phyloP scores from a whole-genome alignment of 1,140 invertebrate genomes.

The Microplitis demolitor region DNA sequence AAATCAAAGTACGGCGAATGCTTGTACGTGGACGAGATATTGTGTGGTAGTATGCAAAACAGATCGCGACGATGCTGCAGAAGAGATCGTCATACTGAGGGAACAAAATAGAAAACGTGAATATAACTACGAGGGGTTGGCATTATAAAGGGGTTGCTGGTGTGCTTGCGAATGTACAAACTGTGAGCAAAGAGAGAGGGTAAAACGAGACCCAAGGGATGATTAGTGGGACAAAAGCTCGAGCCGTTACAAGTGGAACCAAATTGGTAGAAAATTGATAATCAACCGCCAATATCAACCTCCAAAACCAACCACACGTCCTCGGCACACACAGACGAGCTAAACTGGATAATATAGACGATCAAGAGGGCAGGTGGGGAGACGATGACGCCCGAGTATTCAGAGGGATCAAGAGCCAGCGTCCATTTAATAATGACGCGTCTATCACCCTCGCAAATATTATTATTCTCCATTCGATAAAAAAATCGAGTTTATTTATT shows the following conservation, averaged over 20 bases:
- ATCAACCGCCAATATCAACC: constrained; percentile 55
- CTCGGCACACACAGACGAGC: background rate
- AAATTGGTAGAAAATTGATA: constrained; percentile 63
- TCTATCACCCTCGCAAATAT: constrained; percentile 10
- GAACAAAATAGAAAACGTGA: constrained; percentile 4
- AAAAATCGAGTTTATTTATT: background rate
- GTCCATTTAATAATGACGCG: constrained; percentile 20
- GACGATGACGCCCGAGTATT: background rate
- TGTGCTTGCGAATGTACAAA: constrained; percentile 9
- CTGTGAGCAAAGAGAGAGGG: background rate
- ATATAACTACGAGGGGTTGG: constrained; percentile 18
- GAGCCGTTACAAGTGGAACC: constrained; percentile 58
- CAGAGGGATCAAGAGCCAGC: too few relatives aligned
- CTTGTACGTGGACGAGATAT: constrained; percentile 22
- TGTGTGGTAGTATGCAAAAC: constrained; percentile 35
- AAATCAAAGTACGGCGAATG: constrained; percentile 21
- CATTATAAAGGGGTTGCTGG: constrained; percentile 3
- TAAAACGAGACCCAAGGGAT: constrained; percentile 54
- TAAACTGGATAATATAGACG: background rate
- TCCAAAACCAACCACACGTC: constrained; percentile 32
- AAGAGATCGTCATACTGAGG: background rate
- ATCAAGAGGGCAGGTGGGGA: background rate
- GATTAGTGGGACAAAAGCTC: constrained; percentile 60
- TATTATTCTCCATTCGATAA: background rate
- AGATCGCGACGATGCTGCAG: constrained; percentile 7